Conservation (phyloP, 2,888 invertebrate genomes). For the Euplexia lucipara region DNA sequence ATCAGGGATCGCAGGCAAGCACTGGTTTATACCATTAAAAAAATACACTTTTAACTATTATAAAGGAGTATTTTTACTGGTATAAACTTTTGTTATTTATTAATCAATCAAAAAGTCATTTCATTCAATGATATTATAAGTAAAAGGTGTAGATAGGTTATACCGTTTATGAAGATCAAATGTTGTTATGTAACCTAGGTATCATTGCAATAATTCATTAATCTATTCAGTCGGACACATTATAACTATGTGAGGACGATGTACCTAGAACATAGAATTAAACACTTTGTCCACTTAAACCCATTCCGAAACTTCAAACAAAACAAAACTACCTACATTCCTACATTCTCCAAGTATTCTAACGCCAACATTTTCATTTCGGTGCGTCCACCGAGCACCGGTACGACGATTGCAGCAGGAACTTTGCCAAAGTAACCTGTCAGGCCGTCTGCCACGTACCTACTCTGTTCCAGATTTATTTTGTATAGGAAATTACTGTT, state of each 20-base stretch:
- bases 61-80: too few relatives aligned
- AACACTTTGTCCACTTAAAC: neutral
- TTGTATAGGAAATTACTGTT: conserved; percentile 53
- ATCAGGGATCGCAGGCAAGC: too few relatives aligned
- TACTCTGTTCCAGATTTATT: conserved; percentile 67
- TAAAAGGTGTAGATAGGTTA: too few relatives aligned
- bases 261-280: neutral
- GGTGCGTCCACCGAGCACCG: conserved; percentile 57
- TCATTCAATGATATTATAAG: too few relatives aligned
- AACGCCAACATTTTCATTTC: conserved; percentile 67
- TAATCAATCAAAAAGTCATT: too few relatives aligned
- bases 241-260: too few relatives aligned
- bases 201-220: neutral
- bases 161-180: too few relatives aligned
- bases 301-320: conserved; percentile 3
- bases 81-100: too few relatives aligned
- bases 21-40: too few relatives aligned
- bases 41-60: too few relatives aligned
- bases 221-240: too few relatives aligned
- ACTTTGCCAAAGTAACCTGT: conserved; percentile 82
- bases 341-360: conserved; percentile 27
- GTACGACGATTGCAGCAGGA: conserved; percentile 68
- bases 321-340: conserved; percentile 17
- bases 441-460: conserved; percentile 62
- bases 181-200: too few relatives aligned